These are phyloP conservation scores for Sebastes cheni DNA, from an alignment of 2,797 vertebrate species.

Conservation along the genomic window DNA sequence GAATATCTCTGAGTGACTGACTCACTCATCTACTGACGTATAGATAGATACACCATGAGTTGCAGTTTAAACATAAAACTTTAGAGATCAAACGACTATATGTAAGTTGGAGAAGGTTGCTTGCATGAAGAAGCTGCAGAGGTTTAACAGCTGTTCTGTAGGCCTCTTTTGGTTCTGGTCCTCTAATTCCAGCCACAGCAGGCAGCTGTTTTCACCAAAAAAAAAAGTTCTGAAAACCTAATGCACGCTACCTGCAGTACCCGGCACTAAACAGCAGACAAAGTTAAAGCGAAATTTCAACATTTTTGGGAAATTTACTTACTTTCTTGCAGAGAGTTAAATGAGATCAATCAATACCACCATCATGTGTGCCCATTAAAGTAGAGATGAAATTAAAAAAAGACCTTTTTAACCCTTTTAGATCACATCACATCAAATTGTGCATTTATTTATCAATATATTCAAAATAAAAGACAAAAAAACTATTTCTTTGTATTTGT, in stretches of 20 bases:
- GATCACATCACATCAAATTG: no score
- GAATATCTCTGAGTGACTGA: neutral
- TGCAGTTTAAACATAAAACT: neutral
- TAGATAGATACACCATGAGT: neutral
- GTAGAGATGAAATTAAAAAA: no score
- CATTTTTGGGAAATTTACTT: neutral
- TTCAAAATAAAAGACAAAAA: no score
- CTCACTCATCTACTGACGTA: neutral
- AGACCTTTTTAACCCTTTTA: no score
- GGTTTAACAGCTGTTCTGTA: no score
- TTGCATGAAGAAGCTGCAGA: neutral
- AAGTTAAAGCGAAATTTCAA: no score
- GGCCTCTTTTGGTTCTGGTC: no score
- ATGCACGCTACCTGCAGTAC: neutral
- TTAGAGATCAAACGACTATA: neutral
- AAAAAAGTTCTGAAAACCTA: neutral
- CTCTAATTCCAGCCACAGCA: neutral
- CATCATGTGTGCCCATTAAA: neutral
- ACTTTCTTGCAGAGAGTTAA: no score
- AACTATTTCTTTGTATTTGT: no score
- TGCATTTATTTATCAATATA: no score
- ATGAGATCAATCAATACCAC: rapidly evolving
- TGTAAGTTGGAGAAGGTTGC: neutral
- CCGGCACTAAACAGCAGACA: neutral
- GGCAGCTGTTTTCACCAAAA: neutral